phyloP scores from a whole-genome alignment of 2,888 invertebrate species.

The Malachius bipustulatus region DNA sequence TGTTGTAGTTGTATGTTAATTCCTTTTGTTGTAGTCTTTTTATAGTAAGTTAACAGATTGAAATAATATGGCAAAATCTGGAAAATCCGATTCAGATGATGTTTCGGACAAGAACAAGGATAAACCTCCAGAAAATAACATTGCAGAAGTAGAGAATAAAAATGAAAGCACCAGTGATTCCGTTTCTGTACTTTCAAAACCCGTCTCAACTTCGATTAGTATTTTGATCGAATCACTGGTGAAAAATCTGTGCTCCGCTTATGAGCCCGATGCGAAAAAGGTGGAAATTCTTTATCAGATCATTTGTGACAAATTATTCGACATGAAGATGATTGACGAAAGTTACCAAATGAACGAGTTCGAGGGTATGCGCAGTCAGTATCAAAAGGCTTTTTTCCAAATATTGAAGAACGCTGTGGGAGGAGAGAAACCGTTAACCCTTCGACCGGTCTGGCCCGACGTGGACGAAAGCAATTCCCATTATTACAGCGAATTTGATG shows the following conservation, averaged over 20 bases:
- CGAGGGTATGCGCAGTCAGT: constrained; percentile 55
- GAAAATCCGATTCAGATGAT: constrained; percentile 18
- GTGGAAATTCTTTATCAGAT: constrained; percentile 51
- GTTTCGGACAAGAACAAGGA: constrained; percentile 10
- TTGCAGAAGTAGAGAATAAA: too few species aligned
- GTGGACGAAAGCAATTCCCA: constrained; percentile 45
- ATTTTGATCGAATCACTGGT: constrained; percentile 58
- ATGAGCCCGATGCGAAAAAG: constrained; percentile 47
- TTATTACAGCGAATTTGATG: constrained; percentile 58
- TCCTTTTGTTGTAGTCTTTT: too few species aligned
- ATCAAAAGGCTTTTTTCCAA: constrained; percentile 53
- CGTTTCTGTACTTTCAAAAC: constrained; percentile 11
- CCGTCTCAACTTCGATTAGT: constrained; percentile 48
- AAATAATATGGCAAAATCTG: constrained; percentile 22
- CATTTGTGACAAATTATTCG: constrained; percentile 54
- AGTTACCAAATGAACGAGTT: constrained; percentile 59
- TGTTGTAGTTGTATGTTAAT: too few species aligned
- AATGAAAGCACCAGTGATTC: too few species aligned
- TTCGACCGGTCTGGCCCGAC: constrained; percentile 43
- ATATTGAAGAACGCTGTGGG: constrained; percentile 49
- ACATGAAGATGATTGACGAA: constrained; percentile 57
- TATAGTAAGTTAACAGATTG: constrained; percentile 5
- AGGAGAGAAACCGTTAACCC: constrained; percentile 40
- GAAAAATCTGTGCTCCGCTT: constrained; percentile 52
- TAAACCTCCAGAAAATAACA: background rate